phyloP scores from a whole-genome alignment of 2,888 invertebrate species.

The Brenthis daphne region DNA sequence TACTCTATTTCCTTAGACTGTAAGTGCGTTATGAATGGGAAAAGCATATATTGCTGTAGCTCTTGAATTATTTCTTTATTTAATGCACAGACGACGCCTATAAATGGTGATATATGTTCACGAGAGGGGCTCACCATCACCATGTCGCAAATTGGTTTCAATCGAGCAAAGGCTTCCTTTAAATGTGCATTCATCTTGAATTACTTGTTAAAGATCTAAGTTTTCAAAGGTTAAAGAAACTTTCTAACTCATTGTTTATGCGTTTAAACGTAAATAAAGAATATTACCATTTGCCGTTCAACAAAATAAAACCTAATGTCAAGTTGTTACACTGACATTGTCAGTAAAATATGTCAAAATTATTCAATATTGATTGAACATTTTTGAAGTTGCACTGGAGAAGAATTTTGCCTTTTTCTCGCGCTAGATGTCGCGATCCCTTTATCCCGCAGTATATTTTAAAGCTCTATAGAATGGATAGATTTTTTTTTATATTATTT shows the following conservation, averaged over 20 bases:
- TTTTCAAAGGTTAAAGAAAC: neutral
- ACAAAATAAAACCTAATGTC: conserved; percentile 7
- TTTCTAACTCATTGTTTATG: conserved; percentile 22
- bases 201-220: neutral
- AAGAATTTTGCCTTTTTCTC: too few relatives aligned
- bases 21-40: conserved; percentile 74
- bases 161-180: conserved; percentile 61
- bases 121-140: conserved; percentile 72
- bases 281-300: neutral
- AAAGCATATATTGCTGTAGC: conserved; percentile 78
- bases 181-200: conserved; percentile 61
- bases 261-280: conserved; percentile 9
- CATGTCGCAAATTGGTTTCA: conserved; percentile 80
- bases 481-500: too few relatives aligned
- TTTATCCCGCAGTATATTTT: too few relatives aligned
- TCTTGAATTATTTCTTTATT: conserved; percentile 71
- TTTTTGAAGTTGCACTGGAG: too few relatives aligned
- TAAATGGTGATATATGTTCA: conserved; percentile 61
- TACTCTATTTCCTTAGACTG: conserved; percentile 62
- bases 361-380: neutral
- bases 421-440: too few relatives aligned
- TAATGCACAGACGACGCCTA: conserved; percentile 55
- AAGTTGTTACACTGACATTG: conserved; percentile 10
- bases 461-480: too few relatives aligned
- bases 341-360: conserved; percentile 11